These are phyloP conservation scores for Miichthys miiuy DNA, from an alignment of 2,797 vertebrate species.

Conservation along the genomic window DNA sequence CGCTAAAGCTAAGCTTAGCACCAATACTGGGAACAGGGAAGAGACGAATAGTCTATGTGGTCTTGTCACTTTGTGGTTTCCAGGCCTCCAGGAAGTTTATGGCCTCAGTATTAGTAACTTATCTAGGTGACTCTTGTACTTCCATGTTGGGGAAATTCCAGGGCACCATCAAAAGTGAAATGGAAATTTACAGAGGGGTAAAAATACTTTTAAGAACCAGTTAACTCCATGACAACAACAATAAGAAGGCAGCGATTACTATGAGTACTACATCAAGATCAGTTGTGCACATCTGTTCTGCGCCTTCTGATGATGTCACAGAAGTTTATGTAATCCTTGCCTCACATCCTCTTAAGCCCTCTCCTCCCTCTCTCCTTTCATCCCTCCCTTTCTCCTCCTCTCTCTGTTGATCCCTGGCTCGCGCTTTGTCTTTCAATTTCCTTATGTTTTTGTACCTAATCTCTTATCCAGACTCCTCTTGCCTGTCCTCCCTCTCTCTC, in stretches of 20 bases:
- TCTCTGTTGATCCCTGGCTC: conserved; percentile 60
- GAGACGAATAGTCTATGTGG: not conserved
- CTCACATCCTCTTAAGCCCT: conserved; percentile 63
- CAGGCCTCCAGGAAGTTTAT: not conserved
- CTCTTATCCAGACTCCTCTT: conserved; percentile 66
- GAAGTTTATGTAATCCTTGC: conserved; percentile 76
- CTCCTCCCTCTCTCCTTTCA: conserved; percentile 59
- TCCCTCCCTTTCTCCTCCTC: conserved; percentile 51
- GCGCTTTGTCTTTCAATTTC: conserved; percentile 70
- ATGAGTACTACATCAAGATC: conserved; percentile 15
- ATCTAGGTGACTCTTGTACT: not conserved
- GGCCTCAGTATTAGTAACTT: not conserved
- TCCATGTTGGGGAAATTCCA: not conserved
- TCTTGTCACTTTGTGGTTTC: not conserved
- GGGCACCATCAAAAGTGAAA: not conserved
- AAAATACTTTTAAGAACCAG: too few species aligned
- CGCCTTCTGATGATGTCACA: conserved; percentile 84
- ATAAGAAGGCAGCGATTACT: conserved; percentile 9
- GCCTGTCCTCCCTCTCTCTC: conserved; percentile 36
- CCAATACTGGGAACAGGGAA: too few species aligned
- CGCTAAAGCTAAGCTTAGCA: not conserved
- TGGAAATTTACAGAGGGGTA: not conserved
- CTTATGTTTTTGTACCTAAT: conserved; percentile 71
- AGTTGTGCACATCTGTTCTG: conserved; percentile 50
- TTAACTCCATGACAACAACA: not conserved